Conservation (phyloP, 2,888 invertebrate species). For the Baccha elongata region DNA sequence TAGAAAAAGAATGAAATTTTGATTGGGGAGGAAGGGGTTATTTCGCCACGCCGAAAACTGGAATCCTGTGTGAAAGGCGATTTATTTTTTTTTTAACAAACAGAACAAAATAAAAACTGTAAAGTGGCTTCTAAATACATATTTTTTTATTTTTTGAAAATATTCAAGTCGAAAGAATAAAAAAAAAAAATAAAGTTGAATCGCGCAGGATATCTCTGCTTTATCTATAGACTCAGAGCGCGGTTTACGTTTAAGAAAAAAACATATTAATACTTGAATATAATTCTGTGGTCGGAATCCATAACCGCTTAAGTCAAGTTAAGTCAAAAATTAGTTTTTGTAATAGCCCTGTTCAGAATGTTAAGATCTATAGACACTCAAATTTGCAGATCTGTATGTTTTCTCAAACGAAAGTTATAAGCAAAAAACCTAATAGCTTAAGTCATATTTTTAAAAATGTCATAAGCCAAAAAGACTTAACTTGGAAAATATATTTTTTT, state of each 20-base stretch:
- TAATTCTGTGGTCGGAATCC: no score
- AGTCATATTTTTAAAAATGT: no score
- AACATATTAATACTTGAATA: constrained; percentile 70
- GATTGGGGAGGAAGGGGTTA: constrained; percentile 7
- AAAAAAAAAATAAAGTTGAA: constrained; percentile 33
- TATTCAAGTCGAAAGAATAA: constrained; percentile 35
- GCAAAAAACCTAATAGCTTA: no score
- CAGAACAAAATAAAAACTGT: constrained; percentile 56
- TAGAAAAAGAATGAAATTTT: no score
- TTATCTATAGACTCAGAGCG: constrained; percentile 26
- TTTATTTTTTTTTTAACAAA: constrained; percentile 38
- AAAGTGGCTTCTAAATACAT: constrained; percentile 51
- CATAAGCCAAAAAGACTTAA: no score
- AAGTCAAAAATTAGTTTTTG: no score
- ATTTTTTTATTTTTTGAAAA: constrained; percentile 48
- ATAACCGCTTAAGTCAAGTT: no score
- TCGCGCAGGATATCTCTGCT: constrained; percentile 19
- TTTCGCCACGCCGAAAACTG: constrained; percentile 45
- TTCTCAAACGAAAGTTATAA: no score
- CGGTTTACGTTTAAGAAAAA: constrained; percentile 70
- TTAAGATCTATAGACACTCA: no score
- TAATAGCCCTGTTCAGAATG: no score
- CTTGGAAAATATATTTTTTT: no score
- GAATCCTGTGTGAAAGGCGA: constrained; percentile 34
- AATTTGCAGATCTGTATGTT: no score